Conservation (phyloP, 2,888 invertebrate genomes). For the Yponomeuta malinellus region DNA sequence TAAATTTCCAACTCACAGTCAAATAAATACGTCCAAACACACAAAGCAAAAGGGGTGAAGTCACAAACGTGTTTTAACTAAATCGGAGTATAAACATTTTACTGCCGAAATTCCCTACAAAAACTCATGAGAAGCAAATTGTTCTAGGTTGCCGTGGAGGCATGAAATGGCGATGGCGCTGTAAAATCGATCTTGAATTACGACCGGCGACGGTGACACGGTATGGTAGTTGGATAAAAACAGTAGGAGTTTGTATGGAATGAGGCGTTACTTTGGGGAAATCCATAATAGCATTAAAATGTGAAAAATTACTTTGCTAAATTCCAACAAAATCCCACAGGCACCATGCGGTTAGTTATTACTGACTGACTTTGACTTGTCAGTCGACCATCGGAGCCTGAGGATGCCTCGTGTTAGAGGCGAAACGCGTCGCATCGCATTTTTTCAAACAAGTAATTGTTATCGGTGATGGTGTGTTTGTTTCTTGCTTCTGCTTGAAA, state of each 20-base stretch:
- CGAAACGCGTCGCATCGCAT: too few species aligned
- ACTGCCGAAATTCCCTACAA: constrained; percentile 24
- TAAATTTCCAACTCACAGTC: constrained; percentile 39
- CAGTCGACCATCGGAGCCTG: too few species aligned
- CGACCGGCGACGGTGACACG: constrained; percentile 30
- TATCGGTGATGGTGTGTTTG: too few species aligned
- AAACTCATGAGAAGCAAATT: constrained; percentile 39
- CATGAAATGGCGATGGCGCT: constrained; percentile 34
- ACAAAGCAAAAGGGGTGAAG: constrained; percentile 37
- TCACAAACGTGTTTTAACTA: constrained; percentile 38
- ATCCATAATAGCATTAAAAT: too few species aligned
- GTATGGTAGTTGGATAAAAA: constrained; percentile 49
- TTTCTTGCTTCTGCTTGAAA: too few species aligned
- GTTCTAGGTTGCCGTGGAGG: constrained; percentile 23
- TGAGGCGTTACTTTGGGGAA: too few species aligned
- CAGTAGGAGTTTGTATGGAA: constrained; percentile 40
- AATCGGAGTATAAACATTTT: constrained; percentile 40
- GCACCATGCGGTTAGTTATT: too few species aligned
- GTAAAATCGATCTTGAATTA: constrained; percentile 46
- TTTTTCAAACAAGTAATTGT: too few species aligned
- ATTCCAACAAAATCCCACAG: too few species aligned
- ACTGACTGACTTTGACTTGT: too few species aligned
- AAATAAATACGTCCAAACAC: constrained; percentile 13
- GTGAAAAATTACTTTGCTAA: too few species aligned
- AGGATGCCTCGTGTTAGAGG: too few species aligned